Base-by-base conservation (phyloP, 2,888 invertebrate species). In the Heliconius aoede region DNA sequence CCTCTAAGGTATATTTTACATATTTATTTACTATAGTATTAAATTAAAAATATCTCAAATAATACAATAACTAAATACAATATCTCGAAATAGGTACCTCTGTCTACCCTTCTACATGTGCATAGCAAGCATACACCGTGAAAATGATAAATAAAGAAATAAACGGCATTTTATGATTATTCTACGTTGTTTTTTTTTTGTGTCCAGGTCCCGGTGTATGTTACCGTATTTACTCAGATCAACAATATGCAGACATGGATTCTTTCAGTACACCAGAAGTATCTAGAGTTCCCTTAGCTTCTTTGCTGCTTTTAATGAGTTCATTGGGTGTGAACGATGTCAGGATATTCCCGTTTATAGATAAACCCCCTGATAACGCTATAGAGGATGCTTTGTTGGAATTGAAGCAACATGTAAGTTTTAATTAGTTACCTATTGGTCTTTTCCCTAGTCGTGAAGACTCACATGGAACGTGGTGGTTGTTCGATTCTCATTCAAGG, bases 261-360 rank as follows among this genome's bases (percentile, higher is more conserved):
- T 95, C 97, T 8, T 99, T 97, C 89, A 97, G 98, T 4, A 97
- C 97, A 0, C 99, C 99, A 0, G 99, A 99, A 94, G 97, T 99
- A 51, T 97, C 98, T 83, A 95, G 99, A 71, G 99, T 99, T 0
- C 99, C 99, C 0, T 93, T 99, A 15, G 99, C 99, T 81, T 98
- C 98, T 0, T 95, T 99, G 40, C 91, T 99, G 1, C 94, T 99
- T 60, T 96, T 98, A 87, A 98, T 99, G 98, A 96, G 98, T 74
- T 97, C 99, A 0, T 96, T 99, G 94, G 99, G 99, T 0, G 95
- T 99, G 74, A 97, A 96, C 65, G 98, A 99, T 92, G 97, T 98
- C 7, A 95, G 98, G 74, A 95, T 97, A 83, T 99, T 99, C 92
- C 99, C 99, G 0, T 99, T 99, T 86, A 95, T 99, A 76, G 99